These are phyloP conservation scores for Drosophila ohnishii DNA, from an alignment of 1,140 invertebrate species.

Conservation along the genomic window DNA sequence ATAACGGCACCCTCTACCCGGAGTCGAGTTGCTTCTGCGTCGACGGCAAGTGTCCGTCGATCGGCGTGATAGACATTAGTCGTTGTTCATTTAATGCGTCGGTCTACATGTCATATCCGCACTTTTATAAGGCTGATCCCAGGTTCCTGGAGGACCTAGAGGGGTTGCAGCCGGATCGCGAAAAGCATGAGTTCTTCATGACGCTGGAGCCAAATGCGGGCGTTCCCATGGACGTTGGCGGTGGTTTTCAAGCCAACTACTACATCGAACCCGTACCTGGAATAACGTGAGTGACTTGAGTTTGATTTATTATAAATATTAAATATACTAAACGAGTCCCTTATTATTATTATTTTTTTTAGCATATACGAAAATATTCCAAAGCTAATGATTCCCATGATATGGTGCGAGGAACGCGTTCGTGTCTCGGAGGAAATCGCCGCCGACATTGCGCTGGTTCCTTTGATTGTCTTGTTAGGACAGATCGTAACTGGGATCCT, in stretches of 20 bases:
- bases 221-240: slow-evolving; percentile 89
- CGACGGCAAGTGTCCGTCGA: slow-evolving; percentile 86
- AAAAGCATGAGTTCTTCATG: slow-evolving; percentile 89
- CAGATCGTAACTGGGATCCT: slow-evolving; percentile 73
- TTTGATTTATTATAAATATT: not conserved
- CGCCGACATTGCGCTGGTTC: slow-evolving; percentile 66
- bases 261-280: slow-evolving; percentile 86
- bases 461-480: slow-evolving; percentile 68
- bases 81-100: slow-evolving; percentile 89
- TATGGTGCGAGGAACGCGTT: slow-evolving; percentile 90
- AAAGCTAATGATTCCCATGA: slow-evolving; percentile 88
- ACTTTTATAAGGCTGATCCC: slow-evolving; percentile 92
- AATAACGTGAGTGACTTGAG: slow-evolving; percentile 85
- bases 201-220: slow-evolving; percentile 89
- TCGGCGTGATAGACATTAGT: slow-evolving; percentile 88
- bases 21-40: slow-evolving; percentile 88
- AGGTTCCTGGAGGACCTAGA: slow-evolving; percentile 86
- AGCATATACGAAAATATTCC: slow-evolving; percentile 88
- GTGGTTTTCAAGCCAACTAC: slow-evolving; percentile 90
- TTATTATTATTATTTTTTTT: slow-evolving; percentile 55
- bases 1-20: slow-evolving; percentile 86
- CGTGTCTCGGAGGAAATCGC: slow-evolving; percentile 85
- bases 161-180: slow-evolving; percentile 88
- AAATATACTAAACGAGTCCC: not conserved
- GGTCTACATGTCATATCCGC: slow-evolving; percentile 91